phyloP scores from a whole-genome alignment of 2,888 invertebrate species.

The Plusia festucae region DNA sequence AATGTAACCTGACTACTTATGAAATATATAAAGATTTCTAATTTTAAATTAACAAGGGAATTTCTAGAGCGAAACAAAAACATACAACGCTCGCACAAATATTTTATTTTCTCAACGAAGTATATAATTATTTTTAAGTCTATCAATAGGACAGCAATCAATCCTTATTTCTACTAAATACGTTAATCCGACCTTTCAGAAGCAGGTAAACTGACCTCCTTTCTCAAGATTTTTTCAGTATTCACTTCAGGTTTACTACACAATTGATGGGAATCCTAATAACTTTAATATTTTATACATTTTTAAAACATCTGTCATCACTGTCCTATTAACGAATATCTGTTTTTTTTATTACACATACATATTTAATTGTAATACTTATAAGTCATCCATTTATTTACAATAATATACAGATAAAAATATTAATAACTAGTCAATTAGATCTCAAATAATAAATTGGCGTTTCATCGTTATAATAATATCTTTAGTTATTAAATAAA shows the following conservation, averaged over 20 bases:
- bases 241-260: background rate
- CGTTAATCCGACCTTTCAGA: background rate
- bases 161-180: slow-evolving; percentile 20
- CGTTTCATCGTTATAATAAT: slow-evolving; percentile 64
- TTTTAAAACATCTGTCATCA: slow-evolving; percentile 31
- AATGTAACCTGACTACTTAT: too few relatives aligned
- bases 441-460: slow-evolving; percentile 76
- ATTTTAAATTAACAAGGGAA: background rate
- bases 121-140: slow-evolving; percentile 60
- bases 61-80: slow-evolving; percentile 52
- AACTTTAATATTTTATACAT: slow-evolving; percentile 17
- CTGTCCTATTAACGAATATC: slow-evolving; percentile 63
- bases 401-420: slow-evolving; percentile 70
- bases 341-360: slow-evolving; percentile 58
- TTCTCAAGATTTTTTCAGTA: background rate
- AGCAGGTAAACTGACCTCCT: background rate
- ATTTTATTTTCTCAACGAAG: slow-evolving; percentile 79
- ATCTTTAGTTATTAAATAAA: slow-evolving; percentile 53
- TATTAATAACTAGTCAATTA: slow-evolving; percentile 60
- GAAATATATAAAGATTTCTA: too few relatives aligned
- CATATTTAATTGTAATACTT: slow-evolving; percentile 58
- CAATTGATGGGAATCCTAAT: background rate
- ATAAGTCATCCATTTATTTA: slow-evolving; percentile 63
- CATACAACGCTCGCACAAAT: slow-evolving; percentile 79
- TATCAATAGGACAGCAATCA: slow-evolving; percentile 64